These are phyloP conservation scores for Phalacrocorax brasilianus DNA, from an alignment of 2,113 vertebrate species.

Conservation along the genomic window DNA sequence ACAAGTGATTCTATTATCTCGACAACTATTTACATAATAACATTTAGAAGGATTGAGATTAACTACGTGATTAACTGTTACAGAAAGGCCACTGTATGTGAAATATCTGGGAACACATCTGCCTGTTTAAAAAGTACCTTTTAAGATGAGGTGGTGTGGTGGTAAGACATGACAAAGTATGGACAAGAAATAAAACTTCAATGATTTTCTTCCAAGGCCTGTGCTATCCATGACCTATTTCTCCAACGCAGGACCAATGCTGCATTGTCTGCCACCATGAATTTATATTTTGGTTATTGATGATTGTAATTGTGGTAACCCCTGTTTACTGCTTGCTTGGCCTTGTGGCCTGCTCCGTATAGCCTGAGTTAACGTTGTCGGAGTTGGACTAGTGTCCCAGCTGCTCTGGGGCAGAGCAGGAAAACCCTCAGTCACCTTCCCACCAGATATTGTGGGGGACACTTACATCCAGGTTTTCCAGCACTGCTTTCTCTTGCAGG, in stretches of 20 bases:
- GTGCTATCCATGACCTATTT: background rate
- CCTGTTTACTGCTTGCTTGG: background rate
- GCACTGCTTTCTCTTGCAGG: background rate
- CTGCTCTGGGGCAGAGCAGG: background rate
- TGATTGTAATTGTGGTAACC: background rate
- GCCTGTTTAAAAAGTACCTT: background rate
- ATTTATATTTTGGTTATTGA: background rate
- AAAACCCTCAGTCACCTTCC: background rate
- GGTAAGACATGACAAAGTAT: no score
- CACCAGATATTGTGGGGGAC: background rate
- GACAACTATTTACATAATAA: background rate
- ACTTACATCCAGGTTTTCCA: background rate
- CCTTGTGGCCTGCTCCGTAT: rapidly evolving
- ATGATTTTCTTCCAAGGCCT: background rate
- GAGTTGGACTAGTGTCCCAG: background rate
- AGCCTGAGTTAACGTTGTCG: rapidly evolving
- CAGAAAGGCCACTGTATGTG: no score
- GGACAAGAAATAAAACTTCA: background rate
- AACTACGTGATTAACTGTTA: background rate
- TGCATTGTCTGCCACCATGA: background rate
- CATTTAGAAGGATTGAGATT: background rate
- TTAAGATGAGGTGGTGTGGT: background rate
- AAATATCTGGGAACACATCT: background rate
- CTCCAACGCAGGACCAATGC: background rate
- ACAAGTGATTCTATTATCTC: background rate